These are phyloP conservation scores for Helicoverpa zea DNA, from an alignment of 1,140 invertebrate species.

Conservation along the genomic window DNA sequence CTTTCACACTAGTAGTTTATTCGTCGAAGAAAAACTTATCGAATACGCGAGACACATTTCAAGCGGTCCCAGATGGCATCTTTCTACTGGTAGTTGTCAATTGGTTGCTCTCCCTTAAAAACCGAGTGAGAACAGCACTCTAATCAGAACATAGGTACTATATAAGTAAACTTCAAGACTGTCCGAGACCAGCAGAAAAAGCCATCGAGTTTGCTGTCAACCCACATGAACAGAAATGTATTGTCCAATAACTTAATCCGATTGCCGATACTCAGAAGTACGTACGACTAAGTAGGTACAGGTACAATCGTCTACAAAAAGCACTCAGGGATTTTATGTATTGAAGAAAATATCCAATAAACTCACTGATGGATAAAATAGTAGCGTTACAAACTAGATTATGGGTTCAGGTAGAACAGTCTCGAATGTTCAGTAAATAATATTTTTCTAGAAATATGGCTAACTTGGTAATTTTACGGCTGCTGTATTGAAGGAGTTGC, in stretches of 20 bases:
- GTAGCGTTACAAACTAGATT: conserved; percentile 36
- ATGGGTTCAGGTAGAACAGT: conserved; percentile 36
- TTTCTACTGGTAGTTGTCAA: too few relatives aligned
- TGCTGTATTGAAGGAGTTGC: background rate
- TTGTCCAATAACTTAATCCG: conserved; percentile 2
- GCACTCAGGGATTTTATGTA: conserved; percentile 40
- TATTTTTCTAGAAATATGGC: conserved; percentile 19
- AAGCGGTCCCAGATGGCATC: too few relatives aligned
- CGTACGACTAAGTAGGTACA: background rate
- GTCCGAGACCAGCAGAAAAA: background rate
- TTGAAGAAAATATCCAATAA: conserved; percentile 46
- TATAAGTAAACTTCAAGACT: background rate
- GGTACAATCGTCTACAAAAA: conserved; percentile 10
- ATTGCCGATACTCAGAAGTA: conserved; percentile 7
- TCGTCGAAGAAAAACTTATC: too few relatives aligned
- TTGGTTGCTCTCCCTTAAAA: too few relatives aligned
- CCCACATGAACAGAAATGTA: background rate
- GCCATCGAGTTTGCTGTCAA: background rate
- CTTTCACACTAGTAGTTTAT: too few relatives aligned
- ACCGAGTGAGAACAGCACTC: too few relatives aligned
- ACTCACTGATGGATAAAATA: conserved; percentile 50
- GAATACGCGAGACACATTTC: too few relatives aligned
- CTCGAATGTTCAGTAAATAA: conserved; percentile 30
- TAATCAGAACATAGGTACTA: too few relatives aligned
- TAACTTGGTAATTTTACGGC: background rate